phyloP scores from a whole-genome alignment of 2,888 invertebrate species.

The Ypsolopha scabrella region DNA sequence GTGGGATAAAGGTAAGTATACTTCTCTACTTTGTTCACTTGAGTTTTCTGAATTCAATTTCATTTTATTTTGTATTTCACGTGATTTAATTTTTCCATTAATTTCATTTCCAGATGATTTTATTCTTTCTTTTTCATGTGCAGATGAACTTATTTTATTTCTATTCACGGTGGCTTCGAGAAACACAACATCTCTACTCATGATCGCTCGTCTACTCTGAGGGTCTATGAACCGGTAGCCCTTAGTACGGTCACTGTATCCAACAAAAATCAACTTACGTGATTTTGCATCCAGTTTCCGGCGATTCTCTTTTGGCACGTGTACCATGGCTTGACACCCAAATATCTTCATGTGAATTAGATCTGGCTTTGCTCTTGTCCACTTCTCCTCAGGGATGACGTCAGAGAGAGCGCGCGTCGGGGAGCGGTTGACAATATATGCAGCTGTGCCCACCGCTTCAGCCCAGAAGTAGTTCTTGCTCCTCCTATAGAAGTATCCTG shows the following conservation, averaged over 20 bases:
- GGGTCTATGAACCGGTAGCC: constrained; percentile 13
- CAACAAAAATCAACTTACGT: constrained; percentile 24
- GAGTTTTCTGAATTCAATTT: too few relatives aligned
- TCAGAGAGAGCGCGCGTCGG: background rate
- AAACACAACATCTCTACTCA: background rate
- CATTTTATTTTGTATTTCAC: too few relatives aligned
- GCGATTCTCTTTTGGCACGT: constrained; percentile 26
- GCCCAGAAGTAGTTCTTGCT: constrained; percentile 13
- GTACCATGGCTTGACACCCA: constrained; percentile 26
- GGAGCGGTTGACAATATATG: constrained; percentile 1
- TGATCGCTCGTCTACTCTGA: background rate
- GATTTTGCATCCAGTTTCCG: constrained; percentile 27
- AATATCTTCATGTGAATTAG: constrained; percentile 27
- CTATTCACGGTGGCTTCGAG: background rate
- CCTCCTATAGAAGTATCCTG: constrained; percentile 6
- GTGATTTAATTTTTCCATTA: too few relatives aligned
- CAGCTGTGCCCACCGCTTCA: constrained; percentile 14
- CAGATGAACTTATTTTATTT: background rate
- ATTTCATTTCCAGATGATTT: too few relatives aligned
- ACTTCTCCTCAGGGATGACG: constrained; percentile 26
- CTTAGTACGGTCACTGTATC: constrained; percentile 25
- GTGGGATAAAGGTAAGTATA: too few relatives aligned
- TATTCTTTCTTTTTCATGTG: background rate
- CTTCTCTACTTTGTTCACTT: too few relatives aligned
- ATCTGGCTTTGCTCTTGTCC: constrained; percentile 24